A percentile compares a stretch with the other conserved stretches of the same genome.
phyloP scores from a whole-genome alignment of 2,888 invertebrate genomes.

The Apodemia hepburni region DNA sequence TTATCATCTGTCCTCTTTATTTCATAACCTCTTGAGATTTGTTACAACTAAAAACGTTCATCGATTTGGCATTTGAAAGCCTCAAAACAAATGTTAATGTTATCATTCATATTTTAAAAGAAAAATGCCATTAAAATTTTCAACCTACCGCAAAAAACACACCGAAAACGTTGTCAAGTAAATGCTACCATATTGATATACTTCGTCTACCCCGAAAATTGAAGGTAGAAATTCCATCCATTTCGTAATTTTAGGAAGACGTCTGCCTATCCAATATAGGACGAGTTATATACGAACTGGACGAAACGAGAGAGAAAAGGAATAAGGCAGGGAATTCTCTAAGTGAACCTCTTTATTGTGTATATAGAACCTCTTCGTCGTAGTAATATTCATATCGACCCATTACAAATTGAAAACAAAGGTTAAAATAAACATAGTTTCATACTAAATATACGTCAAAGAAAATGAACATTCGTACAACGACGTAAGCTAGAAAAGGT shows the following conservation, averaged over 20 bases:
- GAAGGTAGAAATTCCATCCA: slow-evolving; percentile 29
- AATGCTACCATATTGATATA: slow-evolving; percentile 63
- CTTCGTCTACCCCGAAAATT: slow-evolving; percentile 32
- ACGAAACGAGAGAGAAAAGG: slow-evolving; percentile 24
- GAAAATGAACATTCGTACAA: too few species aligned
- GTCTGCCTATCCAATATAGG: slow-evolving; percentile 21
- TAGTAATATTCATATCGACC: too few species aligned
- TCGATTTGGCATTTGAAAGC: neutral
- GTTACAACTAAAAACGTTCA: neutral
- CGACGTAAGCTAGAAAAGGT: too few species aligned
- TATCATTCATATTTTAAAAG: neutral
- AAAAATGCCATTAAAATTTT: neutral
- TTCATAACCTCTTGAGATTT: too few species aligned
- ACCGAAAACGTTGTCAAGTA: slow-evolving; percentile 3
- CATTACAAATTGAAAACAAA: too few species aligned
- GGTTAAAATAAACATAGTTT: too few species aligned
- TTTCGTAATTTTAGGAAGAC: slow-evolving; percentile 30
- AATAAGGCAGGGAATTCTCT: neutral
- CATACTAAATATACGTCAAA: too few species aligned
- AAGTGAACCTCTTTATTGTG: neutral
- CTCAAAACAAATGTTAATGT: neutral
- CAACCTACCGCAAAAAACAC: neutral
- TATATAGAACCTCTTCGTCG: neutral
- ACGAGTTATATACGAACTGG: slow-evolving; percentile 26
- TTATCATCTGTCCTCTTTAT: too few species aligned